Evolutionary conservation across 1,140 invertebrate genomes (phyloP).

Genomic region (Gryllus bimaculatus): DNA sequence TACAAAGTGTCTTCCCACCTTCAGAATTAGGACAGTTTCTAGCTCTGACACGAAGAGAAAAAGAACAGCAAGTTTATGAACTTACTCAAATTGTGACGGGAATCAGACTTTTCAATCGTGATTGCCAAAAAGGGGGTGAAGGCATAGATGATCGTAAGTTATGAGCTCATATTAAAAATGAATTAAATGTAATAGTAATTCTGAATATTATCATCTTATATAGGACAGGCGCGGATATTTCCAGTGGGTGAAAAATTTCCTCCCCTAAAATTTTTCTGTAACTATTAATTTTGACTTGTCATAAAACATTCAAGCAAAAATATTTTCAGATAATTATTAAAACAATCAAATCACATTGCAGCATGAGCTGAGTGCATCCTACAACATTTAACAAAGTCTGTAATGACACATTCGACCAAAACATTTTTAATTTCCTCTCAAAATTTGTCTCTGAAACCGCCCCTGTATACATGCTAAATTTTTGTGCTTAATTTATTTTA

Average conservation of each 20-base stretch:
- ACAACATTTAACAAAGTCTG: too few species aligned
- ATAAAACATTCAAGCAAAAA: too few species aligned
- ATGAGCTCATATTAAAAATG: not conserved
- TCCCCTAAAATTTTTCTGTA: too few species aligned
- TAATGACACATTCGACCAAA: too few species aligned
- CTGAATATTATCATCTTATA: too few species aligned
- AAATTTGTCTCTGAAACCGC: not conserved
- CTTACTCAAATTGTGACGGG: constrained; percentile 49
- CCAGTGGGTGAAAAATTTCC: not conserved
- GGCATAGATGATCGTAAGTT: constrained; percentile 53
- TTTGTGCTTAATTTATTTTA: constrained; percentile 26
- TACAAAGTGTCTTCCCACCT: constrained; percentile 62
- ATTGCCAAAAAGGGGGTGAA: constrained; percentile 52
- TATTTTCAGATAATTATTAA: too few species aligned
- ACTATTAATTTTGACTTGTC: too few species aligned
- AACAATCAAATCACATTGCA: too few species aligned
- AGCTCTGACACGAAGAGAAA: constrained; percentile 41
- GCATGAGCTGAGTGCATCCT: too few species aligned
- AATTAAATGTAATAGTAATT: not conserved
- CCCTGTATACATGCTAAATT: not conserved
- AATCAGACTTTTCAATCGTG: constrained; percentile 55
- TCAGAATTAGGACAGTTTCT: constrained; percentile 57
- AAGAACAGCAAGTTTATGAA: constrained; percentile 42
- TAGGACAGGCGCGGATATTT: not conserved
- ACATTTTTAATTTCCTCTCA: not conserved